Percentiles rank a stretch among this genome's conserved stretches.
These are phyloP conservation scores for Flexamia atlantica DNA, from an alignment of 2,888 invertebrate species.

Conservation along the genomic window DNA sequence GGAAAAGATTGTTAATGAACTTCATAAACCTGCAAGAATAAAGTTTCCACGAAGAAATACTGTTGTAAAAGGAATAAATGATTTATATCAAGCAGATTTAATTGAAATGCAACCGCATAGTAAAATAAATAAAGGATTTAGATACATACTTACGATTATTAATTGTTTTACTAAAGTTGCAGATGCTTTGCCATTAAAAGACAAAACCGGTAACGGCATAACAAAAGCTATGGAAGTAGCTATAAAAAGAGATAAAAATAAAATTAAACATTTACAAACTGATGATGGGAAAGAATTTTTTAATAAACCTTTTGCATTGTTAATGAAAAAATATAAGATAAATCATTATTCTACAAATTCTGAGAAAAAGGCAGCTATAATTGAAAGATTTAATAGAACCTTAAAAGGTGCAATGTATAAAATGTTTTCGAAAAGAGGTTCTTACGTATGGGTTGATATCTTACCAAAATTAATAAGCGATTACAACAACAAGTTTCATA, in stretches of 20 bases:
- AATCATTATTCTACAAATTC: conserved; percentile 65
- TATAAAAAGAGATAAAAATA: conserved; percentile 1
- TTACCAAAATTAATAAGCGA: conserved; percentile 58
- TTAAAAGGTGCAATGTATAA: conserved; percentile 62
- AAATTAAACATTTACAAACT: conserved; percentile 64
- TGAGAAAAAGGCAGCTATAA: conserved; percentile 59
- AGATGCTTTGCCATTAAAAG: conserved; percentile 53
- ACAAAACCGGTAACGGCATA: conserved; percentile 56
- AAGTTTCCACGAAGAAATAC: conserved; percentile 44
- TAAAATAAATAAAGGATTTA: conserved; percentile 44
- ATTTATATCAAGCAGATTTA: conserved; percentile 62
- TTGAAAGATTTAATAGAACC: conserved; percentile 64
- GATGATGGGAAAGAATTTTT: conserved; percentile 65
- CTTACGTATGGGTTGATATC: conserved; percentile 53
- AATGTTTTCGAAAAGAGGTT: conserved; percentile 48
- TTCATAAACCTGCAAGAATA: conserved; percentile 59
- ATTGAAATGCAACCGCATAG: conserved; percentile 59
- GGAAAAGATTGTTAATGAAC: conserved; percentile 52
- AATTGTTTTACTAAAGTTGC: conserved; percentile 57
- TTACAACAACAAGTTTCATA: conserved; percentile 64
- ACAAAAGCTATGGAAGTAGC: conserved; percentile 29
- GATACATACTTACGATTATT: conserved; percentile 45
- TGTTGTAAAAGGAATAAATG: conserved; percentile 58
- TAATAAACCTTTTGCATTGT: conserved; percentile 60
- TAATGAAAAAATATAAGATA: conserved; percentile 64